Evolutionary conservation across 1,140 invertebrate genomes (phyloP), one percentile per base, ranked within the genome.

Genomic region (Oryctes rhinoceros): DNA sequence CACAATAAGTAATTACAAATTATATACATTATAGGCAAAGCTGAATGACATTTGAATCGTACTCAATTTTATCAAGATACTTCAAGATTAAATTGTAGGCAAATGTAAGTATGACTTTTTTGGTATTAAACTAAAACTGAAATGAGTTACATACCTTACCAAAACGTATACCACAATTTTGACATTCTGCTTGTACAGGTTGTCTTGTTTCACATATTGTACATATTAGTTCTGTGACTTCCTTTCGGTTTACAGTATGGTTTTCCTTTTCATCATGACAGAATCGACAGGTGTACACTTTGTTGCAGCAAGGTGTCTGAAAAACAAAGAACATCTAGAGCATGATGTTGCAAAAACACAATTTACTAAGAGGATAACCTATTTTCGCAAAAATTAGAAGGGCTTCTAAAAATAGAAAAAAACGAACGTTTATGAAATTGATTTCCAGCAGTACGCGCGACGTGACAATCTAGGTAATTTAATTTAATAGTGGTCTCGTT

Each of bases 211-310:
- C 92, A 88, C 96, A 97, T 67, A 94, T 87, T 1, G 93, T 92
- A 87, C 96, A 97, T 81, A 95, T 93, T 53, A 97, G 89, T 87
- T 96, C 93, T 0, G 92, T 93, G 0, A 97, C 93, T 78, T 93
- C 92, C 85, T 95, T 94, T 74, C 96, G 90, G 87, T 96, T 94
- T 62, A 97, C 91, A 30, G 93, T 92, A 86, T 97, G 96, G 67
- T 92, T 89, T 84, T 97, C 95, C 76, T 93, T 93, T 82, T 96
- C 94, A 88, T 97, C 95, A 85, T 97, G 96, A 85, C 96, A 97
- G 86, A 96, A 95, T 39, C 96, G 91, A 86, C 96, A 97, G 80
- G 94, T 93, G 87, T 97, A 97, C 1, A 95, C 91, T 87, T 96
- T 96, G 83, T 94, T 93, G 87, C 96, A 97, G 85, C 95, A 96